Evolutionary conservation across 2,888 invertebrate species (phyloP), one percentile per base, ranked within the genome.

Genomic region (Microctonus aethiopoides): DNA sequence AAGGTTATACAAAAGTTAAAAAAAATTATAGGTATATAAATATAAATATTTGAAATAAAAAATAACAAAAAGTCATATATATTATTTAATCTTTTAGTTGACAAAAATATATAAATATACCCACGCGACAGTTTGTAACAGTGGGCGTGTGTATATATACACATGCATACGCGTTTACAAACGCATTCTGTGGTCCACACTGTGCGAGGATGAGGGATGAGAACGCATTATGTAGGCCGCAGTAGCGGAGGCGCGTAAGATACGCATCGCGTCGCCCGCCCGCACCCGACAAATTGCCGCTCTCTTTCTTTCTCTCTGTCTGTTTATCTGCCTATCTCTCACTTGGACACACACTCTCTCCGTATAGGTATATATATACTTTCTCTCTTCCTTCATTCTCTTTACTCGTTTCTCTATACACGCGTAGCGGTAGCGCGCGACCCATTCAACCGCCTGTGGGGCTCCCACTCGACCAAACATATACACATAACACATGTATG

Each of bases 241-340:
- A 78, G 79, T 70, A 66, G 79, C 76, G 74, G 78, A 79, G 81
- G 77, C 79, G 80, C 80, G 80, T 76, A 78, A 82, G 82, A 82
- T 83, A 82, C 82, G 79, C 78, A 82, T 83, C 81, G 80, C 77
- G 75, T 77, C 79, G 79, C 70, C 72, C 65, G 70, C 70, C 75
- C 77, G 77, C 78, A 74, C 76, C 72, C 79, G 82, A 83, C 83
- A 83, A 84, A 84, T 83, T 82, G 80, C 80, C 76, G 76, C 78
- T 78, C 77, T 73, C 73, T 56, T 67, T 68, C 72, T 72, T 68
- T 73, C 66, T 56, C 63, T 73, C 62, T 29, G 67, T 71, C 68
- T 36, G 61, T n/a, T 46, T 74, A 72, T 57, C 66, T 68, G 70
- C 70, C 68, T 74, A 62, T 56, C n/a, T n/a, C n/a, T n/a, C n/a